phyloP scores from a whole-genome alignment of 1,140 invertebrate species.

The Drosophila guanche region DNA sequence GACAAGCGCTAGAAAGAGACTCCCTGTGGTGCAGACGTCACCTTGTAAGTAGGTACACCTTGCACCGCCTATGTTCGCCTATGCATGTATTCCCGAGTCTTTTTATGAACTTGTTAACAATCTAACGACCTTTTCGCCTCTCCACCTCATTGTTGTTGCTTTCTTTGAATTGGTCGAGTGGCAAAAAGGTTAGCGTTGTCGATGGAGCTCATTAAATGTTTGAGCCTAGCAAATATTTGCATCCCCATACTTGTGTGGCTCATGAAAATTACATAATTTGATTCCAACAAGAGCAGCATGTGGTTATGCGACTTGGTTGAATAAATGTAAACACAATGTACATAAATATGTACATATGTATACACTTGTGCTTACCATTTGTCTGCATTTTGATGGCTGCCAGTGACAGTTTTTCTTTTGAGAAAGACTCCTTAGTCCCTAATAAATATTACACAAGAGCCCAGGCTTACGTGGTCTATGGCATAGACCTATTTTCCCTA shows the following conservation, averaged over 20 bases:
- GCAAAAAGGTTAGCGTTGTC: slow-evolving; percentile 21
- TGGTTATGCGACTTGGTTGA: slow-evolving; percentile 62
- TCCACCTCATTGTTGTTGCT: slow-evolving; percentile 31
- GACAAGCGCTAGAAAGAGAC: too few relatives aligned
- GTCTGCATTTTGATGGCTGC: too few relatives aligned
- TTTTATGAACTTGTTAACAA: slow-evolving; percentile 82
- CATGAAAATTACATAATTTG: slow-evolving; percentile 80
- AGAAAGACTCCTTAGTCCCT: not conserved
- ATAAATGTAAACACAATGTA: slow-evolving; percentile 44
- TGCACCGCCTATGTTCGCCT: not conserved
- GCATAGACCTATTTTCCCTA: slow-evolving; percentile 49
- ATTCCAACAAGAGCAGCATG: slow-evolving; percentile 42
- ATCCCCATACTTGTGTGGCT: slow-evolving; percentile 62
- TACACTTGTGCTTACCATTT: too few relatives aligned
- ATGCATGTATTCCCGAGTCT: slow-evolving; percentile 54
- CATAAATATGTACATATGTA: slow-evolving; percentile 35
- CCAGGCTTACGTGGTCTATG: too few relatives aligned
- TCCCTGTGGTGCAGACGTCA: not conserved
- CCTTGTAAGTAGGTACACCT: not conserved
- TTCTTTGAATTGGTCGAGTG: slow-evolving; percentile 33
- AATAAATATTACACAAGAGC: slow-evolving; percentile 4
- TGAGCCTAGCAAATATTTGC: slow-evolving; percentile 74
- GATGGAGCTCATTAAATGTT: slow-evolving; percentile 62
- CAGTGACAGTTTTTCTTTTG: too few relatives aligned
- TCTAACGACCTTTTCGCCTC: slow-evolving; percentile 73